Base-by-base conservation (phyloP, 2,113 vertebrate species). In the Spizaetus ornatus region DNA sequence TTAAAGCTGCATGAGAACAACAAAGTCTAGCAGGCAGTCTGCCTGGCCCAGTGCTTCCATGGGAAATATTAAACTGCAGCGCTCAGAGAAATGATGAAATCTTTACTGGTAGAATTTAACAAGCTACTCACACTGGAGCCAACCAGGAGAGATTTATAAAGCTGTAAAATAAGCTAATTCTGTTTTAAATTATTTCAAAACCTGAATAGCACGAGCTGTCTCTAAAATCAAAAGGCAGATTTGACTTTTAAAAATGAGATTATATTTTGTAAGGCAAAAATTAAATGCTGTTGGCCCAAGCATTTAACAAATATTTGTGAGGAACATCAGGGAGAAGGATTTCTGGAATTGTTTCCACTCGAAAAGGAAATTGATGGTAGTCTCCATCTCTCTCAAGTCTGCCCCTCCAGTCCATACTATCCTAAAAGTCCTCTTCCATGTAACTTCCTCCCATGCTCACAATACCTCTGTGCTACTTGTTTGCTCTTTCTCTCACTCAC, bases 131-230 rank as follows among this genome's bases (percentile, higher is more conserved):
- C 13, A 11, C 21, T 72, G 40, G 36, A 90, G 79, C 89, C 69
- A 97, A 87, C 78, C 40, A 84, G 83, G 43, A 88, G 80, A 93
- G 82, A 79, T 83, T 87, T 94, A 93, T 87, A 96, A 95, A 93
- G 62, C 55, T 77, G 86, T 70, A 93, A 94, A 76, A 86, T 82
- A 72, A 91, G 77, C 29, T 81, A 82, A 93, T 95, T 95, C 82
- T 96, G 80, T 62, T 92, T 87, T 63, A 94, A 96, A 94, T 69
- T 69, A 84, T 82, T 87, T 91, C 77, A 76, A 88, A 95, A 84
- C 38, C 53, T 58, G 55, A 82, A 85, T 47, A 65, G 78, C 66
- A 94, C 70, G 82, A 87, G 42, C 65, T 70, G 67, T 32, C 66
- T 95, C 93, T 63, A 84, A 92, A 95, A 66, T 82, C 52, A 88